Percentiles rank a stretch among this genome's conserved stretches.
These are phyloP conservation scores for Hipparchia sbordonii DNA, from an alignment of 2,888 invertebrate genomes.

Conservation along the genomic window DNA sequence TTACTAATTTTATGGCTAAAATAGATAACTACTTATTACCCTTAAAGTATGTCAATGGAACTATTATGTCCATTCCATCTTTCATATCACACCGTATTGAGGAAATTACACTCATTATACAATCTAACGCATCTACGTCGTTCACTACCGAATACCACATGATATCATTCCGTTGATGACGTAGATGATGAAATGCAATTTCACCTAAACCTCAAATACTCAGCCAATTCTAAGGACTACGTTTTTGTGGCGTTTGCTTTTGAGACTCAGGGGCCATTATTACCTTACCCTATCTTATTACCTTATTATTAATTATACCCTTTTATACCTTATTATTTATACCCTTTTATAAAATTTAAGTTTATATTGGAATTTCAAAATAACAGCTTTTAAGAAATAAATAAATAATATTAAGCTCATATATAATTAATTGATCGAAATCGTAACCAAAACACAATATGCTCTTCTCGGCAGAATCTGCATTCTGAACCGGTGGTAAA, in stretches of 20 bases:
- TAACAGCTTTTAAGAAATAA: background rate
- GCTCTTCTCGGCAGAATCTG: too few relatives aligned
- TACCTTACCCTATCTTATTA: too few relatives aligned
- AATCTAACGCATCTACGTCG: background rate
- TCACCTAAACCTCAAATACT: background rate
- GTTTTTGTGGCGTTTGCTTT: too few relatives aligned
- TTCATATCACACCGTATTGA: background rate
- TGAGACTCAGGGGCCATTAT: too few relatives aligned
- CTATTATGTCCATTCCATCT: background rate
- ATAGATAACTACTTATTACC: background rate
- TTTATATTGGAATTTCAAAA: too few relatives aligned
- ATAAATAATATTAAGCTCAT: background rate
- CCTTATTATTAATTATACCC: too few relatives aligned
- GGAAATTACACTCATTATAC: constrained; percentile 18
- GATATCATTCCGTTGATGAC: constrained; percentile 18
- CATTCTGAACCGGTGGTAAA: too few relatives aligned
- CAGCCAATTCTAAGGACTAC: too few relatives aligned
- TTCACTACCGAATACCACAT: constrained; percentile 7
- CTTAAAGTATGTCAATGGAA: background rate
- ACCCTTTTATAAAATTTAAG: too few relatives aligned
- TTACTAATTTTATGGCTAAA: background rate
- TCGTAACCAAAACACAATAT: too few relatives aligned
- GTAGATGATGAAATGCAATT: background rate
- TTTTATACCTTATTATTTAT: too few relatives aligned
- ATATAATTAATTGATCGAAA: background rate